These are phyloP conservation scores for Phoxinus dragarum DNA, from an alignment of 2,797 vertebrate species.

Conservation along the genomic window DNA sequence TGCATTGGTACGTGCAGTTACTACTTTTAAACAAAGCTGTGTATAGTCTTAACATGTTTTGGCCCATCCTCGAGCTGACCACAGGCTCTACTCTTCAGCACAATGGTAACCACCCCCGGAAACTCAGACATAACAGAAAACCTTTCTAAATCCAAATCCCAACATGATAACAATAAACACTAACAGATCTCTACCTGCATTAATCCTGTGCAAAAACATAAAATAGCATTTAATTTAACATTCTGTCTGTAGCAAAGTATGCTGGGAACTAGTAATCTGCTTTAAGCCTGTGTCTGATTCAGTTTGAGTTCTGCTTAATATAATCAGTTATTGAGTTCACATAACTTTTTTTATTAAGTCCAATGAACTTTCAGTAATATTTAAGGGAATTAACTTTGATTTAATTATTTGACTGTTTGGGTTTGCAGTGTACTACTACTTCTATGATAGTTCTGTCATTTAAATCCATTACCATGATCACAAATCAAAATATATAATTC, in stretches of 20 bases:
- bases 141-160: background rate
- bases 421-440: background rate
- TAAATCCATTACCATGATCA: background rate
- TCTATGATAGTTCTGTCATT: background rate
- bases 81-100: background rate
- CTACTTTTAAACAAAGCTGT: background rate
- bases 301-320: background rate
- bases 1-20: background rate
- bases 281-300: background rate
- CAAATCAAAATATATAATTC: background rate
- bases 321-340: background rate
- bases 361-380: background rate
- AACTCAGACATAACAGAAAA: background rate
- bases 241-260: background rate
- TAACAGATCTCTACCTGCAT: background rate
- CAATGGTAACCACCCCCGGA: background rate
- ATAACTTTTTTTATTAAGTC: background rate
- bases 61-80: background rate
- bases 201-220: background rate
- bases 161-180: background rate
- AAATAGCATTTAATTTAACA: background rate
- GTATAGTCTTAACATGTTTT: background rate
- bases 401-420: background rate
- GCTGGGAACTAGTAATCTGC: background rate
- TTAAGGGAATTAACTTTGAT: background rate